Base-by-base conservation (phyloP, 1,140 invertebrate species). In the Diachasmimorpha longicaudata region DNA sequence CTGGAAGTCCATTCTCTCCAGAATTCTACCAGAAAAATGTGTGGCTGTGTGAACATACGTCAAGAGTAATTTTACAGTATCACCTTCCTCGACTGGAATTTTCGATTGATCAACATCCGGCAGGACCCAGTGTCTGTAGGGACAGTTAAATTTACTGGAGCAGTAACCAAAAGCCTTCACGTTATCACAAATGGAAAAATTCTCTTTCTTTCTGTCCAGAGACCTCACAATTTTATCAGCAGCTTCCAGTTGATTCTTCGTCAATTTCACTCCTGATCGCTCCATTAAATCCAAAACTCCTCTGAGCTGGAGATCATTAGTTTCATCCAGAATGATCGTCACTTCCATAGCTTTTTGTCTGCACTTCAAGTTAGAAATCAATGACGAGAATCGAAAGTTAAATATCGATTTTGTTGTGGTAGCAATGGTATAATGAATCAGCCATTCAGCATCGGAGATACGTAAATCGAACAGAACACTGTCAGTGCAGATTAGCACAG, bases 371-470 rank as follows among this genome's bases (percentile, higher is more conserved):
- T 86, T 85, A 70, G 86, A 79, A 75, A 88, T 85, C 3, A 90
- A 74, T 16, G 83, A 82, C 9, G 87, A 88, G 78, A 89, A 89
- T 21, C 89, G 79, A 69, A 80, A 85, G 72, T 83, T 82, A 71
- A 89, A 90, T 19, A 82, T 75, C 37, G 81, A 85, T 79, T 86
- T 89, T 0, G 82, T 83, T 0, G 39, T 72, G 37, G 81, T 74
- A 0, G 76, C 77, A n/a, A 90, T 72, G 5, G 86, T 87, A 79
- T 85, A 86, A 77, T 90, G 87, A 76, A 90, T 88, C 31, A 89
- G 74, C 80, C 84, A 86, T 23, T 83, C 81, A 0, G 83, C 81
- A 79, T 89, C 82, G 14, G 82, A 85, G 31, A 88, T 80, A 46
- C 83, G 73, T 8, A 90, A 69, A 19, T 85, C 84, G 11, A 80